Evolutionary conservation across 2,113 vertebrate genomes (phyloP).

Genomic region (Edolisoma coerulescens): DNA sequence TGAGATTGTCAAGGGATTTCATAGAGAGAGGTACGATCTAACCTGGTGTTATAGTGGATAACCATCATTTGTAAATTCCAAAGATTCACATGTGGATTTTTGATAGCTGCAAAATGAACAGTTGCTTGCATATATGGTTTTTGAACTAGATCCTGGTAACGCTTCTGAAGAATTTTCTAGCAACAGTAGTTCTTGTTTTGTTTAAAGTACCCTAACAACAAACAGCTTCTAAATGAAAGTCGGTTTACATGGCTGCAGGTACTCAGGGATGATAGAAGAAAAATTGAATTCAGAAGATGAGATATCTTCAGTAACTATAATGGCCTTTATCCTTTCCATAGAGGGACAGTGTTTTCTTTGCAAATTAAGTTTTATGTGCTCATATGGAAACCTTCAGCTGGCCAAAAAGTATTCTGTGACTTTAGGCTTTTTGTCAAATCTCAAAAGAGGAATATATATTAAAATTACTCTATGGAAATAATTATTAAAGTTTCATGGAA

Average conservation of each 20-base stretch:
- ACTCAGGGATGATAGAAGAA: neutral
- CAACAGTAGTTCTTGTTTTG: neutral
- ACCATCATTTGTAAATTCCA: neutral
- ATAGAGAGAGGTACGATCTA: neutral
- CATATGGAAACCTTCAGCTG: neutral
- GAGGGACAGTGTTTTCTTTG: neutral
- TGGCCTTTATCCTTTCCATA: neutral
- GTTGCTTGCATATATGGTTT: neutral
- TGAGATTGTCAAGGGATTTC: neutral
- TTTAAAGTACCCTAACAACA: neutral
- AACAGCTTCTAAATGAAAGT: neutral
- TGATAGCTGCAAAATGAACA: neutral
- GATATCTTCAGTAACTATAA: neutral
- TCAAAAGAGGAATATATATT: neutral
- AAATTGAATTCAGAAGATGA: neutral
- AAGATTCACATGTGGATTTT: neutral
- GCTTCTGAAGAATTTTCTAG: neutral
- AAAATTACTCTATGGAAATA: neutral
- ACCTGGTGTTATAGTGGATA: neutral
- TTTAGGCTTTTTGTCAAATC: neutral
- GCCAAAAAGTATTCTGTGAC: neutral
- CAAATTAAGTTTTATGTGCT: neutral
- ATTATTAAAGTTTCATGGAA: neutral
- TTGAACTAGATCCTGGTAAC: neutral
- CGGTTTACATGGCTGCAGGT: neutral